These are phyloP conservation scores for Terrapene triunguis DNA, from an alignment of 2,113 vertebrate genomes.

Conservation along the genomic window DNA sequence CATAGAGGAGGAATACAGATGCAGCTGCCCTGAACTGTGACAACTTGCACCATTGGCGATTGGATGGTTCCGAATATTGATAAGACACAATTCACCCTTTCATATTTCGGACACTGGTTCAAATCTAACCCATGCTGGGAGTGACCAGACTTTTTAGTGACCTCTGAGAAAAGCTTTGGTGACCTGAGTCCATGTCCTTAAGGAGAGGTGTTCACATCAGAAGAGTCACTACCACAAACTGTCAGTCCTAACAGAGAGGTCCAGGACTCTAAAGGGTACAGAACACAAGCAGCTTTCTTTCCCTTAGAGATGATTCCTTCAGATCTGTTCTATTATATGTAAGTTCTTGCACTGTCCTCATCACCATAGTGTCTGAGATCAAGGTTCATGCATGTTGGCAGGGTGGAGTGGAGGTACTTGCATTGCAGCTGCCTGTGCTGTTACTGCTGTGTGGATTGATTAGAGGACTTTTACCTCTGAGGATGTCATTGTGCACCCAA, in stretches of 20 bases:
- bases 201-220: rapidly evolving
- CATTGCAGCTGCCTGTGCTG: neutral
- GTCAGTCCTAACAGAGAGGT: neutral
- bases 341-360: neutral
- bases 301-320: neutral
- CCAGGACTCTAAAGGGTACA: neutral
- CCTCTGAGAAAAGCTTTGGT: neutral
- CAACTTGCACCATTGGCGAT: neutral
- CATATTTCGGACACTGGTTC: neutral
- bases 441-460: no score
- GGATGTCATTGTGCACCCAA: neutral
- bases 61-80: neutral
- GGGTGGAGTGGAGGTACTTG: rapidly evolving
- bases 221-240: neutral
- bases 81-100: neutral
- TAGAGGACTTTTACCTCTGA: neutral
- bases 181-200: neutral
- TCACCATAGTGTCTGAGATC: neutral
- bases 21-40: neutral
- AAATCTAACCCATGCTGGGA: neutral
- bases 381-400: neutral
- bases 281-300: neutral
- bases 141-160: neutral
- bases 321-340: neutral
- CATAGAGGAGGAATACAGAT: neutral